Conservation (phyloP, 2,113 vertebrate species). For the Rhipidura dahli region DNA sequence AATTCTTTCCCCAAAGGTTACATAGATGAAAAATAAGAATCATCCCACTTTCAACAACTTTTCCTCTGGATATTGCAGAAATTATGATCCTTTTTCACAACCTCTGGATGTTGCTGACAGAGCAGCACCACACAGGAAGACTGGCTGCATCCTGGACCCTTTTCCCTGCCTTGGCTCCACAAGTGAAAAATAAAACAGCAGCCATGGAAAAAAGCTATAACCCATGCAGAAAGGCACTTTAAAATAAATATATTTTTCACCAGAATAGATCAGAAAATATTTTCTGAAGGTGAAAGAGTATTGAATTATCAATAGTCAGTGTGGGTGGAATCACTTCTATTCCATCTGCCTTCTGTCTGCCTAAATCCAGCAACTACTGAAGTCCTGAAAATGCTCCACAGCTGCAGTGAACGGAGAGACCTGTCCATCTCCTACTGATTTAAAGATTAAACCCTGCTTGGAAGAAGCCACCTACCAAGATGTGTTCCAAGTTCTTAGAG, state of each 20-base stretch:
- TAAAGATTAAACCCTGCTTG: slow-evolving; percentile 14
- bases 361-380: neutral
- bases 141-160: neutral
- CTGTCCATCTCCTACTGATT: slow-evolving; percentile 14
- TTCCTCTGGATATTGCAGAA: neutral
- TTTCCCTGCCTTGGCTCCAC: neutral
- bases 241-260: neutral
- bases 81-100: neutral
- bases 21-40: neutral
- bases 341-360: slow-evolving; percentile 24
- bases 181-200: neutral
- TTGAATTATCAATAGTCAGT: slow-evolving; percentile 9
- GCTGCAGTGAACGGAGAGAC: neutral
- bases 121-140: neutral
- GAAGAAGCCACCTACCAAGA: slow-evolving; percentile 25
- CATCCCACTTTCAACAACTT: neutral
- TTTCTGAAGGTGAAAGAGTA: slow-evolving; percentile 3
- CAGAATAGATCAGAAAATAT: neutral
- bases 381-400: neutral
- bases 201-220: neutral
- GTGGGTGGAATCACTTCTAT: slow-evolving; percentile 25
- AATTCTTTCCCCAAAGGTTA: neutral
- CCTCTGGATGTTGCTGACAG: neutral
- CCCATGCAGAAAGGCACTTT: neutral
- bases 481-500: neutral